phyloP scores from a whole-genome alignment of 2,113 vertebrate species.

The Myiozetetes cayanensis region DNA sequence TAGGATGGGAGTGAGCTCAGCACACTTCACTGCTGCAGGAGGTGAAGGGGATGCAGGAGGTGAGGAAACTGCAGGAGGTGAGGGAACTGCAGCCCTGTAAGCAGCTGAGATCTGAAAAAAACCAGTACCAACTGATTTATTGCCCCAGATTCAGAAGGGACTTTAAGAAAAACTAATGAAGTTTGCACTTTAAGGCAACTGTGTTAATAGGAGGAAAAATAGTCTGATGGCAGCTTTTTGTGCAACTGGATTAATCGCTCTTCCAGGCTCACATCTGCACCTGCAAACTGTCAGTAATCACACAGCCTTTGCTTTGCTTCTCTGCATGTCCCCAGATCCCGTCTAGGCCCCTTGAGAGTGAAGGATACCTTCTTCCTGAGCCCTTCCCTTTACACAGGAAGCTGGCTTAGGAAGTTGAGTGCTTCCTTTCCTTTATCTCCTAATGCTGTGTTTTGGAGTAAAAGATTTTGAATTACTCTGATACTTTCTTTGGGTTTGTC shows the following conservation, averaged over 20 bases:
- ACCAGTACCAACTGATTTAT: background rate
- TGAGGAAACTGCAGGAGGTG: background rate
- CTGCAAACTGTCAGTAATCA: background rate
- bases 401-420: background rate
- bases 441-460: background rate
- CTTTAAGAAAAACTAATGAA: background rate
- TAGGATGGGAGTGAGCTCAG: background rate
- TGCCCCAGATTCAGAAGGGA: background rate
- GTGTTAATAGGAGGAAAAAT: background rate
- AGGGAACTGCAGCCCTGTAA: background rate
- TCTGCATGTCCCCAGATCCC: background rate
- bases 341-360: background rate
- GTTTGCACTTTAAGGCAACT: background rate
- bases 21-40: fast-evolving
- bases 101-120: background rate
- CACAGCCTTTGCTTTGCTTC: background rate
- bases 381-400: background rate
- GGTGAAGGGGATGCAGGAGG: background rate
- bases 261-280: background rate
- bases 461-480: background rate
- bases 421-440: background rate
- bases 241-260: background rate
- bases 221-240: background rate
- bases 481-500: background rate
- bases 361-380: background rate